Evolutionary conservation across 2,888 invertebrate genomes (phyloP).

Genomic region (Dorcus hopei): DNA sequence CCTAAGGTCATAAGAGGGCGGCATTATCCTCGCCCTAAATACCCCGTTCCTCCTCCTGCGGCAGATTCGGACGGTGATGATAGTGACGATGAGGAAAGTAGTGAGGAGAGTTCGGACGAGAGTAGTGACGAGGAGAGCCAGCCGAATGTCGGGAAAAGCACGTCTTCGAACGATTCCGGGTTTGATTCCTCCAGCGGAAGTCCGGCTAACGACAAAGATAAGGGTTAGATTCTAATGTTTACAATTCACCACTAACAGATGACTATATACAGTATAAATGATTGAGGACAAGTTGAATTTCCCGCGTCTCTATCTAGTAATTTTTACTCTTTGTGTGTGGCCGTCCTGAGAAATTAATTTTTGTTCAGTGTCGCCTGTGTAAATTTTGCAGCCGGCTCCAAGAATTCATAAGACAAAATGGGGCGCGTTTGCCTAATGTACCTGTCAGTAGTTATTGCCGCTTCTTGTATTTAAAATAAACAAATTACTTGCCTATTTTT

Average conservation of each 20-base stretch:
- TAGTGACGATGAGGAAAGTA: slow-evolving; percentile 30
- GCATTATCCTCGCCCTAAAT: slow-evolving; percentile 42
- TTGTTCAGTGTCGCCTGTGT: no score
- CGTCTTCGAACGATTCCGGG: slow-evolving; percentile 81
- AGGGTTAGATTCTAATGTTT: slow-evolving; percentile 56
- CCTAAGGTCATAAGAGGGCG: slow-evolving; percentile 45
- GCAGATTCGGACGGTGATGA: slow-evolving; percentile 31
- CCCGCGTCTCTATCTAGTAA: no score
- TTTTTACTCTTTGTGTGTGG: no score
- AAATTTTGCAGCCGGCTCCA: no score
- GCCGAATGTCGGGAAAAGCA: slow-evolving; percentile 58
- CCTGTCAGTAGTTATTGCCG: no score
- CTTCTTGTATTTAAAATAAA: no score
- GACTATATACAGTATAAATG: no score
- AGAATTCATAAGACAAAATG: no score
- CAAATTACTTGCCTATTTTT: no score
- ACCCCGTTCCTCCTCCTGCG: slow-evolving; percentile 22
- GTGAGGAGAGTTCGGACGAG: slow-evolving; percentile 43
- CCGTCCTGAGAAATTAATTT: no score
- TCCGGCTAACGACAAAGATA: slow-evolving; percentile 60
- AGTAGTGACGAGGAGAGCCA: slow-evolving; percentile 31
- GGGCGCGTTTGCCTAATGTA: no score
- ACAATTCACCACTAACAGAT: background rate
- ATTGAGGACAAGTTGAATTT: no score
- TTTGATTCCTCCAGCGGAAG: slow-evolving; percentile 69